Base-by-base conservation (phyloP, 2,113 vertebrate genomes). In the Stomatorhinus ivindoensis region DNA sequence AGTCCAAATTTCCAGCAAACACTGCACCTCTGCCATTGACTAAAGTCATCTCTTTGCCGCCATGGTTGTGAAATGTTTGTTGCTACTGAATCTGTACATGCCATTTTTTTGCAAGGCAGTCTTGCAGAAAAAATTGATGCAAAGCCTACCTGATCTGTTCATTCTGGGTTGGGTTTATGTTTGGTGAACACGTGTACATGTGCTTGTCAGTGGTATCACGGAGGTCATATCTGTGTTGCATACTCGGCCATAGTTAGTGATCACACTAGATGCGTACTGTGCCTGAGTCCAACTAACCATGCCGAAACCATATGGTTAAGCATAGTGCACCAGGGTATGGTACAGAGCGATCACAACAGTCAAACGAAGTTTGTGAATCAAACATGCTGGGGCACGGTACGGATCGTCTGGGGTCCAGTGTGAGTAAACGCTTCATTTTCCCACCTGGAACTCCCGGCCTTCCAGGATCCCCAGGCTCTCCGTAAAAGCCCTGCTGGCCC, bases 401-500 rank as follows among this genome's bases (percentile, higher is more conserved):
- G 9, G 61, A 27, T 11, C 8, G 24, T 11, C 8, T 11, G 19
- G 19, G 53, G 53, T 21, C 53, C 19, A 65, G 61, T 65, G 9
- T 65, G 3, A 27, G 61, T 31, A 69, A 1, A 69, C 1, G 1
- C 61, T 61, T 61, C 7, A 31, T 69, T 48, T 31, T n/a, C 92
- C 88, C 92, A 96, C 95, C 94, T 95, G 90, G 90, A 89, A 87
- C 89, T 92, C 96, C 95, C 91, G 93, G 69, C 65, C 90, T 94
- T 53, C 95, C 96, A n/a, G 82, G 55, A 44, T 97, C 95, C 92
- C 96, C 95, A 17, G 88, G 89, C 91, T 96, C 96, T 88, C 95
- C 94, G 2, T 96, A 96, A 91, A 96, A 96, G 87, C 96, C 95
- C 89, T 91, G 95, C 58, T 87, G 93, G 35, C 96, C 94, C 61